Conservation (phyloP, 2,113 vertebrate species). For the Edolisoma coerulescens region DNA sequence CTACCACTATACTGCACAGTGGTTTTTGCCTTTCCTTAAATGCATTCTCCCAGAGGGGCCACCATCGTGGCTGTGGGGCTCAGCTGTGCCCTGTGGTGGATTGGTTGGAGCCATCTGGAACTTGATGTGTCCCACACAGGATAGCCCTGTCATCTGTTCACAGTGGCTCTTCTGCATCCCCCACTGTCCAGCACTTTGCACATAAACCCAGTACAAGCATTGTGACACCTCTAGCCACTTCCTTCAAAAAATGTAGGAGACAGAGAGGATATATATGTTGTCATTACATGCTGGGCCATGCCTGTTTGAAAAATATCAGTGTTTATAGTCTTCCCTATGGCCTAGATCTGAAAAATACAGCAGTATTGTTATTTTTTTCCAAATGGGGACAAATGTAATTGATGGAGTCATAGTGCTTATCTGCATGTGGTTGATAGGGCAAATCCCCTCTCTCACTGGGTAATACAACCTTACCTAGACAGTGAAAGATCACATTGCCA, state of each 20-base stretch:
- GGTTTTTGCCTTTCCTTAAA: not conserved
- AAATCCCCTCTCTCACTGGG: not conserved
- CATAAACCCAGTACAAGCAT: not conserved
- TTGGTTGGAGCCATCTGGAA: not conserved
- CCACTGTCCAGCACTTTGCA: not conserved
- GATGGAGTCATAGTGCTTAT: not conserved
- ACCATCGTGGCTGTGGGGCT: accelerated
- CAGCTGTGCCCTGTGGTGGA: accelerated
- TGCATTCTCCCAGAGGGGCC: not conserved
- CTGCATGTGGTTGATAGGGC: not conserved
- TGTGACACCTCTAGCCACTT: not conserved
- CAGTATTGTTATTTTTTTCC: not conserved
- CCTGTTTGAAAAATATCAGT: not conserved
- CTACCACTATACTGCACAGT: not conserved
- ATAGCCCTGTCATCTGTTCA: not conserved
- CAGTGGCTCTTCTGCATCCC: not conserved
- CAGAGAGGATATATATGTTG: not conserved
- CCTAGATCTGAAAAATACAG: not conserved
- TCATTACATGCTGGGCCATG: not conserved
- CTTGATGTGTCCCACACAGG: not conserved
- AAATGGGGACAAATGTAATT: not conserved
- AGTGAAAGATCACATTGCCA: not conserved
- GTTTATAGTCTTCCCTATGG: not conserved
- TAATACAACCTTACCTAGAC: not conserved
- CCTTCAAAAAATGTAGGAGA: not conserved